Base-by-base conservation (phyloP, 2,797 vertebrate genomes). In the Anabas testudineus region DNA sequence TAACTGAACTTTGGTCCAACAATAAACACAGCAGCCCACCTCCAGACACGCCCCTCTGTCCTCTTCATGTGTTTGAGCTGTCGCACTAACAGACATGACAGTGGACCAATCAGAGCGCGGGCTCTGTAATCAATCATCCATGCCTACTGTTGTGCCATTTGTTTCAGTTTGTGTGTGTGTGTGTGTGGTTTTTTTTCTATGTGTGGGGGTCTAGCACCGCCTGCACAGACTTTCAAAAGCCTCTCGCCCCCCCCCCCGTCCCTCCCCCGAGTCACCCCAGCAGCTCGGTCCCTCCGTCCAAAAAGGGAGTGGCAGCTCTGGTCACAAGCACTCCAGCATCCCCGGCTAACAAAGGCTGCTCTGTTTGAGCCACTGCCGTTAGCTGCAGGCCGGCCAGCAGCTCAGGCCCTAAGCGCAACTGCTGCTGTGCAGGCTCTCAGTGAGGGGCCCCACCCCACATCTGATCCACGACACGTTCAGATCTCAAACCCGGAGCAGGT, bases 331-430 rank as follows among this genome's bases (percentile, higher is more conserved):
- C 87, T 78, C 67, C 39, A 79, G 90, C 91, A 69, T 90, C 89
- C 80, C 64, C 67, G 3, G 24, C 84, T 89, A 90, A 95, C 94
- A 95, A 95, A 93, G 93, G 74, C 84, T 1, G 67, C 92, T 91
- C 91, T 94, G 93, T 95, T 85, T 18, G 26, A 65, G 80, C 54
- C 16, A 14, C 76, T 53, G 71, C 65, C 24, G 24, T 74, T 62
- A 36, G 69, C 78, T 61, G 77, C 81, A 47, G 67, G 54, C 47
- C 39, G 56, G 61, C 84, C 76, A 66, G 81, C 82, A 84, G 83
- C 78, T 49, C 77, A 45, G 59, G 76, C 70, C 80, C 76, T 21
- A 16, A 71, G 64, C 76, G 84, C 70, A 84, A 87, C 90, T 86
- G 77, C 81, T 67, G 64, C 72, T 72, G 68, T 59, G 68, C 77